These are phyloP conservation scores for Chloroclystis v-ata DNA, from an alignment of 2,888 invertebrate species.

Conservation along the genomic window DNA sequence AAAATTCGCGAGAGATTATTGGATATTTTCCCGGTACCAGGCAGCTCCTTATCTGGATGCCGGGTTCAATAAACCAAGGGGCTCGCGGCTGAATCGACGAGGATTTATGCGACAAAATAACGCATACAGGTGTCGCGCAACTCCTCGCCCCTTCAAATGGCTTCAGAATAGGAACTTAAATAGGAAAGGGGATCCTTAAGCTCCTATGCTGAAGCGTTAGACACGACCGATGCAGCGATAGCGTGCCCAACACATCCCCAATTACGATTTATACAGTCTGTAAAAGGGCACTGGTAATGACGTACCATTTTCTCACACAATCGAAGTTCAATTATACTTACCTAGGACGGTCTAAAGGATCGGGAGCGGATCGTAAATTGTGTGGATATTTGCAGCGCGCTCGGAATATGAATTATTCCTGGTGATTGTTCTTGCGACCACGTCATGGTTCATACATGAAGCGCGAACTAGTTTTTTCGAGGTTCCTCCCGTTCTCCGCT, in stretches of 20 bases:
- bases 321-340: slow-evolving; percentile 76
- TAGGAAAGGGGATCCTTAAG: slow-evolving; percentile 59
- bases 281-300: slow-evolving; percentile 74
- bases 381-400: slow-evolving; percentile 72
- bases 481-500: slow-evolving; percentile 46
- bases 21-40: slow-evolving; percentile 53
- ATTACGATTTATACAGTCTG: slow-evolving; percentile 69
- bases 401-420: slow-evolving; percentile 77
- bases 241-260: slow-evolving; percentile 59
- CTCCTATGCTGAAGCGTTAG: slow-evolving; percentile 59
- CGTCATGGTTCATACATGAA: slow-evolving; percentile 79
- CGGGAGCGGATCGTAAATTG: slow-evolving; percentile 66
- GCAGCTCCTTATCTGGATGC: slow-evolving; percentile 59
- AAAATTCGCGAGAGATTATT: slow-evolving; percentile 55
- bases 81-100: slow-evolving; percentile 59
- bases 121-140: slow-evolving; percentile 72
- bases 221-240: slow-evolving; percentile 61
- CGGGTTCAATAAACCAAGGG: slow-evolving; percentile 69
- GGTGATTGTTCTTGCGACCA: slow-evolving; percentile 72
- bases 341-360: slow-evolving; percentile 40
- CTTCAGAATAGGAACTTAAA: slow-evolving; percentile 63
- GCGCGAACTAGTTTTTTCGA: slow-evolving; percentile 73
- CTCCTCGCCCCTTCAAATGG: slow-evolving; percentile 63
- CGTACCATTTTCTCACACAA: slow-evolving; percentile 68
- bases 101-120: slow-evolving; percentile 74